Evolutionary conservation across 2,888 invertebrate species (phyloP).

Genomic region (Megamerina dolium): DNA sequence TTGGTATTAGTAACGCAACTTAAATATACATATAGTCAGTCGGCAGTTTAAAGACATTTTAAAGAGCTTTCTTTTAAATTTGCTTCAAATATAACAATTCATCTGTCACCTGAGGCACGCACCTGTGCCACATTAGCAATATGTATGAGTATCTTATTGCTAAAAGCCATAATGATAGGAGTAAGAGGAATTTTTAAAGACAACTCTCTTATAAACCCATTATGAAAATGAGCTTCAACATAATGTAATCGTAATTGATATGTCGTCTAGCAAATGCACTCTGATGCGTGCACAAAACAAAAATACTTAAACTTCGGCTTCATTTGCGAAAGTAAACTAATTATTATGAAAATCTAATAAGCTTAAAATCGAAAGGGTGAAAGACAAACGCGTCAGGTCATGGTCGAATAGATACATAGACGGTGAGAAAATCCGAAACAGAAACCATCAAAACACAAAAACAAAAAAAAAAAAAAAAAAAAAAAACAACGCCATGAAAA

Average conservation of each 20-base stretch:
- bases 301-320: not conserved
- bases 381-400: slow-evolving; percentile 12
- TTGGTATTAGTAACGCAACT: no score
- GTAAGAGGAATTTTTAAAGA: no score
- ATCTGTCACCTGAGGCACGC: not conserved
- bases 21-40: no score
- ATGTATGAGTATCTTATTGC: no score
- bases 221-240: not conserved
- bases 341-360: slow-evolving; percentile 17
- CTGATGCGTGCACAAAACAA: slow-evolving; percentile 2
- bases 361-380: slow-evolving; percentile 7
- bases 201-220: no score
- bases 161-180: no score
- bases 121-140: no score
- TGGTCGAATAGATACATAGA: slow-evolving; percentile 11
- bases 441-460: not conserved
- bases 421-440: not conserved
- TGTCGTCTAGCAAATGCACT: not conserved
- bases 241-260: slow-evolving; percentile 6
- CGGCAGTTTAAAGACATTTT: no score
- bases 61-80: no score
- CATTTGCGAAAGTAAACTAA: slow-evolving; percentile 7
- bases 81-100: no score
- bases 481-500: no score
- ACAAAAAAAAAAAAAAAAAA: not conserved